Conservation (phyloP, 1,140 invertebrate genomes). For the Camponotus vicinus region DNA sequence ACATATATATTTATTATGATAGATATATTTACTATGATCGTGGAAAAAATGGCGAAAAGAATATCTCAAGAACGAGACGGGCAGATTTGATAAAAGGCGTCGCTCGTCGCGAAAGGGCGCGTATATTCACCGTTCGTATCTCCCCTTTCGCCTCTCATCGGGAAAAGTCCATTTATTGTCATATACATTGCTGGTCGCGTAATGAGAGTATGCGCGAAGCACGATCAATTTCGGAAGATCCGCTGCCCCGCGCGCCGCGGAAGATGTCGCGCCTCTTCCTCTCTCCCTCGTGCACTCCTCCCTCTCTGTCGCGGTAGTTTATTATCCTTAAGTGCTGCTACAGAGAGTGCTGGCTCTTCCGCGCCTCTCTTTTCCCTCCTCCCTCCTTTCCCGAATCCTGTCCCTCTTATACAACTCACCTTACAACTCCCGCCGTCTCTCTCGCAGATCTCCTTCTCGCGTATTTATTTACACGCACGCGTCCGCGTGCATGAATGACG, state of each 20-base stretch:
- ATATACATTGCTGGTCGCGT: constrained; percentile 61
- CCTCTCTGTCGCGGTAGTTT: constrained; percentile 50
- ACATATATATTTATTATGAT: too few species aligned
- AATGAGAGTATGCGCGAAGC: constrained; percentile 74
- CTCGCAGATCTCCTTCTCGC: constrained; percentile 28
- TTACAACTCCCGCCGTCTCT: neutral
- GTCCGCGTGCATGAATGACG: constrained; percentile 30
- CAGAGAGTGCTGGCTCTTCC: neutral
- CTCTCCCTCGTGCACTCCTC: neutral
- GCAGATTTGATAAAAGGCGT: neutral
- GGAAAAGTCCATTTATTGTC: constrained; percentile 73
- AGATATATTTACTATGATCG: too few species aligned
- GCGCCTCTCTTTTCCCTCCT: neutral
- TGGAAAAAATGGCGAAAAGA: neutral
- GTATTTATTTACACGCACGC: constrained; percentile 7
- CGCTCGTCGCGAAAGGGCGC: neutral
- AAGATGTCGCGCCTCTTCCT: constrained; percentile 68
- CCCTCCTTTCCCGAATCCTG: too few species aligned
- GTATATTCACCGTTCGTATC: neutral
- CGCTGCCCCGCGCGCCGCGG: constrained; percentile 58
- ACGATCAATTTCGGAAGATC: constrained; percentile 76
- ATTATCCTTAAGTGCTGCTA: constrained; percentile 67
- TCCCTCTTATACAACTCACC: neutral
- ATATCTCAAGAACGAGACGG: neutral
- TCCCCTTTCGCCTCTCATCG: neutral